These are phyloP conservation scores for Drosophila pruinosa DNA, from an alignment of 1,140 invertebrate genomes.

Conservation along the genomic window DNA sequence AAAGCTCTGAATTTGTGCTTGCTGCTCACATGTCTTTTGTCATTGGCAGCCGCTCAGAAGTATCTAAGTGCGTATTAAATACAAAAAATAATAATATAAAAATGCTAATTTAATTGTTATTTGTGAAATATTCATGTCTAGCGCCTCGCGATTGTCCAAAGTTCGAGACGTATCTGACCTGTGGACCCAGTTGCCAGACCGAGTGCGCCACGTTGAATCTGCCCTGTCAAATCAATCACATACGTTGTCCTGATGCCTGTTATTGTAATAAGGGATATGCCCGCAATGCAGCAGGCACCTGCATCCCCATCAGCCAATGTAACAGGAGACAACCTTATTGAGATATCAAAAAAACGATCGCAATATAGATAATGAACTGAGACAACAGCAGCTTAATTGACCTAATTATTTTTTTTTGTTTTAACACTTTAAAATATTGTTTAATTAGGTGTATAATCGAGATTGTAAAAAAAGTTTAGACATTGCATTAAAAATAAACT, in stretches of 20 bases:
- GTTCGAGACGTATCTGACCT: constrained; percentile 81
- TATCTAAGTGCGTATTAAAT: constrained; percentile 39
- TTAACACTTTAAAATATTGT: too few relatives aligned
- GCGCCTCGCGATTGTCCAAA: constrained; percentile 45
- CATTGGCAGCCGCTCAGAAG: constrained; percentile 16
- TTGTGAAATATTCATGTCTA: neutral
- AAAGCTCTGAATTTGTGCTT: constrained; percentile 2
- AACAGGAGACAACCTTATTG: neutral
- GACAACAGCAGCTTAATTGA: constrained; percentile 2
- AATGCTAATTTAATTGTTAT: neutral
- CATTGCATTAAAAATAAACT: too few relatives aligned
- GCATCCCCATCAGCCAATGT: constrained; percentile 80
- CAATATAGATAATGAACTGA: neutral
- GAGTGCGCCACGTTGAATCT: constrained; percentile 82
- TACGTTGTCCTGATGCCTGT: constrained; percentile 83
- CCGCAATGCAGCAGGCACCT: constrained; percentile 65
- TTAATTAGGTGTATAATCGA: neutral
- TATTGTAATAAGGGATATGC: constrained; percentile 84
- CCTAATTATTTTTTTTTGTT: neutral
- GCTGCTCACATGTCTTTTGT: constrained; percentile 27
- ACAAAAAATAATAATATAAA: neutral
- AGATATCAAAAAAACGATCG: neutral
- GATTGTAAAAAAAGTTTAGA: neutral
- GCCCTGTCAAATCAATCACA: constrained; percentile 83
- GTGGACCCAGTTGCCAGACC: constrained; percentile 84